These are phyloP conservation scores for Thymallus thymallus DNA, from an alignment of 2,113 vertebrate genomes.

Conservation along the genomic window DNA sequence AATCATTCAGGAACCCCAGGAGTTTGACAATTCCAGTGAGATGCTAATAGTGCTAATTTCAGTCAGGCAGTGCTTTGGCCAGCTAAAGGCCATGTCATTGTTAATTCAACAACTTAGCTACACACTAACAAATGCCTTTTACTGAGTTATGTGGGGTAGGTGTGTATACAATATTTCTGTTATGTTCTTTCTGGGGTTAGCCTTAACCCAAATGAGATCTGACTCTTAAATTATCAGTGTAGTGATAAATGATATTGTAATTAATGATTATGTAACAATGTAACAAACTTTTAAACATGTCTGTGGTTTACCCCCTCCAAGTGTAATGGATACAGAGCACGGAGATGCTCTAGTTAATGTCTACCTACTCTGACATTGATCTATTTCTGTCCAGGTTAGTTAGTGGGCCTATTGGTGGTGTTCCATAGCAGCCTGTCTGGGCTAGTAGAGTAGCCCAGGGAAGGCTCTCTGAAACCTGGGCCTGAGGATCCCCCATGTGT, in stretches of 20 bases:
- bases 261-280: slow-evolving; percentile 35
- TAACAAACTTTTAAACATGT: slow-evolving; percentile 37
- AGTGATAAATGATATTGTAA: slow-evolving; percentile 61
- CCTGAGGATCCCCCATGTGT: neutral
- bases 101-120: slow-evolving; percentile 43
- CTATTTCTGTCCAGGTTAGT: neutral
- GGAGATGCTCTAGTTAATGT: neutral
- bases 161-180: slow-evolving; percentile 64
- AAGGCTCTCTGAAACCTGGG: neutral
- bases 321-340: slow-evolving; percentile 2
- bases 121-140: slow-evolving; percentile 63
- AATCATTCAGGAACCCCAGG: slow-evolving; percentile 31
- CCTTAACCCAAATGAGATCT: slow-evolving; percentile 54
- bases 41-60: slow-evolving; percentile 43
- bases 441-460: neutral
- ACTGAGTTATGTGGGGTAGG: slow-evolving; percentile 61
- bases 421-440: neutral
- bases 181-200: slow-evolving; percentile 64
- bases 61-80: slow-evolving; percentile 41
- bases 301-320: slow-evolving; percentile 22
- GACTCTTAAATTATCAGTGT: slow-evolving; percentile 62
- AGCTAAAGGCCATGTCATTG: slow-evolving; percentile 14
- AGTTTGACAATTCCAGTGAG: slow-evolving; percentile 42
- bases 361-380: slow-evolving; percentile 8
- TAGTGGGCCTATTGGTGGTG: neutral